Conservation (phyloP, 2,888 invertebrate species). For the Volucella inflata region DNA sequence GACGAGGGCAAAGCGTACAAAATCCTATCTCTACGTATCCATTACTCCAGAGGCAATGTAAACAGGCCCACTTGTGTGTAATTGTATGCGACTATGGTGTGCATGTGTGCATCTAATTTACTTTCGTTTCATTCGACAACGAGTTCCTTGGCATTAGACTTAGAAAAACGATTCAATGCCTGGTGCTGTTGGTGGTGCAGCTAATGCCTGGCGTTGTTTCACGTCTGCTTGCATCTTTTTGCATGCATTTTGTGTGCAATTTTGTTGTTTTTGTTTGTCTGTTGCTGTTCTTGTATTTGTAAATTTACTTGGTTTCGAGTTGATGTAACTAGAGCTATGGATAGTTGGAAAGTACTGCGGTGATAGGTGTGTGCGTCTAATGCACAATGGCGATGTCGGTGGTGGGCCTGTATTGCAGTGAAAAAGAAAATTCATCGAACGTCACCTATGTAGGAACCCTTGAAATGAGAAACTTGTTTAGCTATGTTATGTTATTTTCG, state of each 20-base stretch:
- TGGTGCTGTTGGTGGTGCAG: constrained; percentile 43
- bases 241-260: constrained; percentile 53
- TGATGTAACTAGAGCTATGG: constrained; percentile 63
- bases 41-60: constrained; percentile 46
- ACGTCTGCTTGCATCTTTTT: constrained; percentile 38
- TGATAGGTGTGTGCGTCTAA: constrained; percentile 42
- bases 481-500: background rate
- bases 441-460: constrained; percentile 53
- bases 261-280: constrained; percentile 18
- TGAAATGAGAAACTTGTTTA: constrained; percentile 35
- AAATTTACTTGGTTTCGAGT: constrained; percentile 21
- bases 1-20: constrained; percentile 10
- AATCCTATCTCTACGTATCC: background rate
- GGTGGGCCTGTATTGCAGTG: constrained; percentile 33
- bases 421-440: constrained; percentile 16
- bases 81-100: constrained; percentile 20
- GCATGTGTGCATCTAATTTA: constrained; percentile 75
- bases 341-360: constrained; percentile 42
- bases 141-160: constrained; percentile 75
- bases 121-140: constrained; percentile 73
- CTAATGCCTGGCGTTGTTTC: constrained; percentile 58
- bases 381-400: constrained; percentile 34
- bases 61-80: constrained; percentile 38
- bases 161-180: constrained; percentile 60
- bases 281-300: no score